phyloP scores from a whole-genome alignment of 2,797 vertebrate species.

The Premnoplex brunnescens region DNA sequence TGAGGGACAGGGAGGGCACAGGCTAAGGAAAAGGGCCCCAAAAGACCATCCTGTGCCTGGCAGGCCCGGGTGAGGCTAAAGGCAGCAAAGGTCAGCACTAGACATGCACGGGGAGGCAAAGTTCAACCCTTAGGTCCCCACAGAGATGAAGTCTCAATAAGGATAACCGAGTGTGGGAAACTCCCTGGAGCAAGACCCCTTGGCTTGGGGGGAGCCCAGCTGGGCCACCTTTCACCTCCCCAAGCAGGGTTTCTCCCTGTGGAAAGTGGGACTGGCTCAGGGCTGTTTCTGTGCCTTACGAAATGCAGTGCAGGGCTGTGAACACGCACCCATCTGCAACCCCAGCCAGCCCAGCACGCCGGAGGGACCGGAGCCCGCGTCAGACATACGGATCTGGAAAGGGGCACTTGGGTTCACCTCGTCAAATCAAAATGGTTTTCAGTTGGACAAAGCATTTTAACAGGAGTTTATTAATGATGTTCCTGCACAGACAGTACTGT shows the following conservation, averaged over 20 bases:
- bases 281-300: not conserved
- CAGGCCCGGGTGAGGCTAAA: rapidly evolving
- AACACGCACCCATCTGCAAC: not conserved
- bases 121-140: not conserved
- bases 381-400: not conserved
- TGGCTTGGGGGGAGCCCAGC: not conserved
- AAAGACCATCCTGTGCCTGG: not conserved
- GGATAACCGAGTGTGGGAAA: not conserved
- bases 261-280: not conserved
- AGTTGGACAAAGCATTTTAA: not conserved
- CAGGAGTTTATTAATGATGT: not conserved
- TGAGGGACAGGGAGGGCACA: rapidly evolving
- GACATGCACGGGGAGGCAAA: not conserved
- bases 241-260: not conserved
- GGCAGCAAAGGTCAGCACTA: not conserved
- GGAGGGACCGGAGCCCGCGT: rapidly evolving
- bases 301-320: not conserved
- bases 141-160: not conserved
- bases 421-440: not conserved
- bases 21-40: not conserved
- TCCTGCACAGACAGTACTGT: not conserved
- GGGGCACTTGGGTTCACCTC: not conserved
- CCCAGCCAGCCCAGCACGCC: not conserved
- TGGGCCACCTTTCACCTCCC: not conserved
- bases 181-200: not conserved